Base-by-base conservation (phyloP, 2,888 invertebrate species). In the Bombylius discolor region DNA sequence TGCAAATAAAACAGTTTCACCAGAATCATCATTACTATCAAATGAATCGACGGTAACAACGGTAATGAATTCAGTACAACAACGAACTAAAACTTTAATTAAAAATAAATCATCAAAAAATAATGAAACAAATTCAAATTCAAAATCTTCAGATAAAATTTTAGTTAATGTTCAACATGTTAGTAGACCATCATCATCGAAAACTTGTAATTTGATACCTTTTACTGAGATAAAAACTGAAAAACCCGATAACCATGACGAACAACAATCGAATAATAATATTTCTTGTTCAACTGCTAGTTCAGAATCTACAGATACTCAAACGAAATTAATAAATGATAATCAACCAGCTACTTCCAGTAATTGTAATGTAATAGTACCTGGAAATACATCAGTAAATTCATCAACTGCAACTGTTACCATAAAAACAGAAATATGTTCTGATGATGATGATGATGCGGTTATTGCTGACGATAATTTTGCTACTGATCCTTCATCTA, bases 371-470 rank as follows among this genome's bases (percentile, higher is more conserved):
- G 53, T 55, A 52, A 49, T 55, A 3, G 11, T 56, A 32, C 48
- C 53, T 48, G n/a, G 53, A 55, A 51, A 58, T 59, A 46, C 51
- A 51, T 4, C 47, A 23, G 39, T 47, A 56, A 55, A 59, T 59
- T 36, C 62, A 33, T 11, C 8, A 47, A 9, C 5, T 47, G 48
- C 44, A 44, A 42, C 47, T 32, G 12, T 44, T 50, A 33, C 46
- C 50, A 66, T 72, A n/a, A 71, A 72, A 62, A 66, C 63, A 8
- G 72, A 71, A 56, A 57, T 66, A 5, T 36, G 62, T 5, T 68
- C 69, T 0, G 69, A 68, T 51, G 66, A 67, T n/a, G 64, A 61
- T 36, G 63, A 58, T 31, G 52, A 52, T 44, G 32, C 34, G 34
- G 36, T 12, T 46, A 32, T 34, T 14, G 51, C 42, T 23, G 23